Conservation (phyloP, 2,888 invertebrate species). For the Unio pictorum region DNA sequence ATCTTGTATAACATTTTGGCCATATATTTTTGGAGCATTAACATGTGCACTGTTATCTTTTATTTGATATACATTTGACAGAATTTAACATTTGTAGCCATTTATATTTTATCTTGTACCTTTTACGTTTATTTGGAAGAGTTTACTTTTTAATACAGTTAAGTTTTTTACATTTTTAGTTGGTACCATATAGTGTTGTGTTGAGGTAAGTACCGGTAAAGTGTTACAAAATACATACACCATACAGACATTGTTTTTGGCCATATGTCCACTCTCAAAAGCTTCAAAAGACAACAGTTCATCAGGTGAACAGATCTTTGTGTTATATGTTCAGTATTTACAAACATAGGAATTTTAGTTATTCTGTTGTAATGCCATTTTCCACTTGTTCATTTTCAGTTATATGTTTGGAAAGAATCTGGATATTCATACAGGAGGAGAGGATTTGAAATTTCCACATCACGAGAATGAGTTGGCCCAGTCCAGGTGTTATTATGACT, state of each 20-base stretch:
- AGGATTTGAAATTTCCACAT: conserved; percentile 92
- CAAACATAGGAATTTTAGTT: conserved; percentile 9
- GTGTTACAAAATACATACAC: too few relatives aligned
- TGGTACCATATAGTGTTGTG: too few relatives aligned
- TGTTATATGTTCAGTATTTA: conserved; percentile 1
- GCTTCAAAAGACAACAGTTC: background rate
- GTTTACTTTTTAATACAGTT: too few relatives aligned
- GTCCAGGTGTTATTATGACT: conserved; percentile 85
- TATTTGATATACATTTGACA: too few relatives aligned
- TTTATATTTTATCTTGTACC: too few relatives aligned
- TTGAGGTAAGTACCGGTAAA: too few relatives aligned
- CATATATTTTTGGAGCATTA: background rate
- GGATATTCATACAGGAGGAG: conserved; percentile 92
- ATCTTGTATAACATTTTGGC: too few relatives aligned
- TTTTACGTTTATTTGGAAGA: too few relatives aligned
- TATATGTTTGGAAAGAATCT: conserved; percentile 77
- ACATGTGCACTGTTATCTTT: background rate
- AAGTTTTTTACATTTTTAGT: too few relatives aligned
- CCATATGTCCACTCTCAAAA: too few relatives aligned
- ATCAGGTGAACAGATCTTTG: background rate
- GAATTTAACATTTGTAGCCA: too few relatives aligned
- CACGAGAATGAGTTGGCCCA: conserved; percentile 97
- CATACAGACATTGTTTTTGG: too few relatives aligned
- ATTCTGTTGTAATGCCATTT: conserved; percentile 10
- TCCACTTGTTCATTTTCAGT: conserved; percentile 63